Base-by-base conservation (phyloP, 2,797 vertebrate species). In the Rhyacichthys aspro region DNA sequence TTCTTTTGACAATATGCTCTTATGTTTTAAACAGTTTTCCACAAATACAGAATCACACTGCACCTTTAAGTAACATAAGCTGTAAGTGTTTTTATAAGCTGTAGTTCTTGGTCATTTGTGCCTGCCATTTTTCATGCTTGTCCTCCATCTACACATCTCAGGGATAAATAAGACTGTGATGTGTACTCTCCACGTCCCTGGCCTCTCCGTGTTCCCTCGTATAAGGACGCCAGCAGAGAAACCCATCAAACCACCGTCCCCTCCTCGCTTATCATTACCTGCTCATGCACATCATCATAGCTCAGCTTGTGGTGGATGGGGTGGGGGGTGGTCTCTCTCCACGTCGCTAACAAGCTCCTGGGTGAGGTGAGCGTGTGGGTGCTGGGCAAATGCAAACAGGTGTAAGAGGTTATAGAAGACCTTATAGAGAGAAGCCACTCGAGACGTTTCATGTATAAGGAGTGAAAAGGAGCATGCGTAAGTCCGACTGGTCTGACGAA, bases 341-440 rank as follows among this genome's bases (percentile, higher is more conserved):
- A 63, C 66, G 63, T 55, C 54, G 55, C 59, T 85, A 86, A 85
- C 82, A 69, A 80, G 80, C 75, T 79, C 46, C 77, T 9, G 41
- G 55, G 45, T 62, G 19, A 57, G 60, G 57, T n/a, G 18, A 59
- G 70, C 38, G 55, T 1, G 57, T 55, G 68, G 56, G 55, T 10
- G 6, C 36, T 0, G 38, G 46, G 62, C 8, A 8, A 48, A 49
- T 2, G 36, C 38, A 69, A 66, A 62, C 32, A 36, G 52, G 55
- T 77, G 39, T 52, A 47, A 74, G 23, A 28, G 23, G 23, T 28
- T 28, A 28, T 28, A 1, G 2, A 39, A 61, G 33, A 56, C 15
- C 42, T 43, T 52, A 38, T 45, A n/a, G 36, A 37, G 55, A 41
- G 33, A 63, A 55, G 1, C 23, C 39, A n/a, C n/a, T n/a, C n/a